Evolutionary conservation across 2,113 vertebrate genomes (phyloP).

Genomic region (Pseudorasbora parva): DNA sequence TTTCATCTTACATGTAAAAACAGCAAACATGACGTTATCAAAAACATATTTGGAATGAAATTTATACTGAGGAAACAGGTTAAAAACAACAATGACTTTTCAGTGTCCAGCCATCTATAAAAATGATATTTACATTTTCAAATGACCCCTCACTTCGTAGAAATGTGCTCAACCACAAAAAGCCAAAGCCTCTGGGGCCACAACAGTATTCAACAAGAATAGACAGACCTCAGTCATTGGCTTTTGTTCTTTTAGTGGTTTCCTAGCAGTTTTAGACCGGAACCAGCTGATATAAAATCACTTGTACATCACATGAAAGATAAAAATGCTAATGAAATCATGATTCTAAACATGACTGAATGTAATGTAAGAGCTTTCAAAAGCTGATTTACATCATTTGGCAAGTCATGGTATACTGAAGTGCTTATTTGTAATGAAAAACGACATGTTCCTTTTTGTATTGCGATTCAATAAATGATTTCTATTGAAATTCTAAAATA

Average conservation of each 20-base stretch:
- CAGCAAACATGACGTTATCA: neutral
- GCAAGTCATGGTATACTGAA: constrained; percentile 1
- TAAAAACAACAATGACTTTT: constrained; percentile 13
- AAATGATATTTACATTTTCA: constrained; percentile 39
- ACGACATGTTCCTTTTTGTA: neutral
- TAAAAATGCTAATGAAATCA: neutral
- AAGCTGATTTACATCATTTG: neutral
- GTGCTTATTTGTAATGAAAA: constrained; percentile 14
- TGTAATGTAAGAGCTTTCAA: neutral
- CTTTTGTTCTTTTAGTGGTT: constrained; percentile 38
- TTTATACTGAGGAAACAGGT: neutral
- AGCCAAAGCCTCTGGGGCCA: constrained; percentile 32
- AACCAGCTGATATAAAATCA: neutral
- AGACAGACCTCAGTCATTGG: constrained; percentile 51
- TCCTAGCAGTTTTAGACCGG: constrained; percentile 43
- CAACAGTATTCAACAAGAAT: neutral
- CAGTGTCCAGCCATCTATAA: constrained; percentile 13
- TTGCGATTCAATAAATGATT: neutral
- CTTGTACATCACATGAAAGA: neutral
- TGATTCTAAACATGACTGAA: neutral
- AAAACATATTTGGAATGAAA: neutral
- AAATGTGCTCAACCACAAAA: constrained; percentile 55
- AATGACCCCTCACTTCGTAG: neutral
- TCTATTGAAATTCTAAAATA: too few relatives aligned
- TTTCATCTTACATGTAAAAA: constrained; percentile 32